Percentiles rank a stretch among this genome's conserved stretches.
phyloP scores from a whole-genome alignment of 2,113 vertebrate species.

The Trematocara unimaculatum region DNA sequence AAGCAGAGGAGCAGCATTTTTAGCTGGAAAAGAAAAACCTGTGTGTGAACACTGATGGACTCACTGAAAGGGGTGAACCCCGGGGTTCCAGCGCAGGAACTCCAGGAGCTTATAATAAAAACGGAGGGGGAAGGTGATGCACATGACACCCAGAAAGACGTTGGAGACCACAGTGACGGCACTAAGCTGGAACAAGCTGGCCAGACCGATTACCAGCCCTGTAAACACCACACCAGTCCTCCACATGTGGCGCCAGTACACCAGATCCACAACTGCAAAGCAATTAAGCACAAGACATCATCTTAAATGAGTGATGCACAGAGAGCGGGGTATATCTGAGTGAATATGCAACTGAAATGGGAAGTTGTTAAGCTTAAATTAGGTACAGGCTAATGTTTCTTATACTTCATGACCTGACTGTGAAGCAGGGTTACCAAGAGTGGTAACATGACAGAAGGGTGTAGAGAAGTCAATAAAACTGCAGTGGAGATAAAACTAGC shows the following conservation, averaged over 20 bases:
- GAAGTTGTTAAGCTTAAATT: neutral
- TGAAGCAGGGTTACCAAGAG: neutral
- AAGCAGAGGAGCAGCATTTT: neutral
- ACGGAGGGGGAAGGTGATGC: slow-evolving; percentile 76
- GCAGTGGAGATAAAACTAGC: neutral
- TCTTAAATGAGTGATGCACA: neutral
- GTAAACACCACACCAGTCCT: slow-evolving; percentile 79
- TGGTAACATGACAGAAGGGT: neutral
- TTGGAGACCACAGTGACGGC: slow-evolving; percentile 78
- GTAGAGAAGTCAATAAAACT: neutral
- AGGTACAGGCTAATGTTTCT: neutral
- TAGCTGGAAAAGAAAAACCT: neutral
- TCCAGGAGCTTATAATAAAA: slow-evolving; percentile 79
- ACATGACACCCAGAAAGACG: slow-evolving; percentile 75
- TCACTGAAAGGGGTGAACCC: slow-evolving; percentile 83
- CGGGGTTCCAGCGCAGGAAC: slow-evolving; percentile 68
- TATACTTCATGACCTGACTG: neutral
- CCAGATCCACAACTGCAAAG: slow-evolving; percentile 74
- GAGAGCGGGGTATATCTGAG: neutral
- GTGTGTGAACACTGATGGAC: slow-evolving; percentile 9
- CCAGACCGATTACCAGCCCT: slow-evolving; percentile 76
- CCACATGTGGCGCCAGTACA: slow-evolving; percentile 80
- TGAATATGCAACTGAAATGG: neutral
- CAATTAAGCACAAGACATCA: neutral
- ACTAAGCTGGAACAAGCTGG: slow-evolving; percentile 84